Base-by-base conservation (phyloP, 2,113 vertebrate genomes). In the Otolemur garnettii region DNA sequence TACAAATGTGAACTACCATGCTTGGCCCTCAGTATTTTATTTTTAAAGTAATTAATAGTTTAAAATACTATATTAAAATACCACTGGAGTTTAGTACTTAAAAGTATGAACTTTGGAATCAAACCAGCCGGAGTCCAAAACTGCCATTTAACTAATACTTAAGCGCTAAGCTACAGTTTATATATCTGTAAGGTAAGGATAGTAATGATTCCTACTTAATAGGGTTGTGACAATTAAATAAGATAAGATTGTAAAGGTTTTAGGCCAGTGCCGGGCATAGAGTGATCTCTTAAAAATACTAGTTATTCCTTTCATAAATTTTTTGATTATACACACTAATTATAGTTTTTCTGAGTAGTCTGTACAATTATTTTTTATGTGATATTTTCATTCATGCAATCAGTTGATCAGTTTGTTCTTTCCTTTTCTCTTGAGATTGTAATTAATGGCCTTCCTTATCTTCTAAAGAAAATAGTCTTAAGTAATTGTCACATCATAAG, bases 201-300 rank as follows among this genome's bases (percentile, higher is more conserved):
- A 53, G 55, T 82, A 88, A 81, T 90, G 69, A 72, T 90, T 97
- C 30, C 55, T 86, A 74, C 4, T 83, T 87, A 84, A 68, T 68
- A 87, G 28, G 15, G 14, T 33, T 53, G 17, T 86, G 45, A 82
- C 62, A 93, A 33, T 88, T 94, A 86, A 78, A 71, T 85, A 38
- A 84, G n/a, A 69, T 68, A 15, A 69, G 66, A 71, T 79, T 85
- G 12, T 79, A 35, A 88, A 55, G 17, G 57, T 91, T 38, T 84
- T 80, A 80, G 55, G 86, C 59, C 30, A 91, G 26, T 68, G 53
- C 53, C 50, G 91, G 7, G 19, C 55, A 17, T 87, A 64, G 64
- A 64, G n/a, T 94, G 19, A 85, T 71, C 45, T 64, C 22, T 91
- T 26, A 96, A 93, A 93, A 94, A 87, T 95, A 79, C 17, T 30